Evolutionary conservation across 2,797 vertebrate genomes (phyloP).

Genomic region (Florisuga fusca): DNA sequence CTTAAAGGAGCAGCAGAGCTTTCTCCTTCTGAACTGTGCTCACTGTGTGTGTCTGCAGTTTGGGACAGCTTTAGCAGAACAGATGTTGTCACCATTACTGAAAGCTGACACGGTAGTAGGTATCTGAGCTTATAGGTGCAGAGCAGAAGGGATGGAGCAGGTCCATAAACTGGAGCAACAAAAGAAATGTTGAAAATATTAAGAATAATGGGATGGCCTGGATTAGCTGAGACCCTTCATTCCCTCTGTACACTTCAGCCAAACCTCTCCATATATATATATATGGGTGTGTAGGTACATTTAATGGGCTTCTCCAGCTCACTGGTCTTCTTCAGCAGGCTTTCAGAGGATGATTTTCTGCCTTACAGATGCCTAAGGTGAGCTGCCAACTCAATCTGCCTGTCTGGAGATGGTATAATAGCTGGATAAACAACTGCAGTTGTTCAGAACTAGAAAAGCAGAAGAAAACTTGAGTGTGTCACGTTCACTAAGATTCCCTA

Average conservation of each 20-base stretch:
- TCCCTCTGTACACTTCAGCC: not conserved
- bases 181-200: not conserved
- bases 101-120: fast-evolving
- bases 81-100: fast-evolving
- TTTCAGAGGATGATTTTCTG: not conserved
- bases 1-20: not conserved
- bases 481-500: not conserved
- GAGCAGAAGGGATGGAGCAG: not conserved
- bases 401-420: fast-evolving
- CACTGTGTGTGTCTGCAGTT: not conserved
- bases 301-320: fast-evolving
- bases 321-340: not conserved
- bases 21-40: not conserved
- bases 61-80: not conserved
- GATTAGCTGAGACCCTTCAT: not conserved
- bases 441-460: not conserved
- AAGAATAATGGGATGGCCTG: not conserved
- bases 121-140: not conserved
- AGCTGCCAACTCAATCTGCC: not conserved
- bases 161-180: fast-evolving
- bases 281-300: fast-evolving
- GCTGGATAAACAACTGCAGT: not conserved
- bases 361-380: not conserved
- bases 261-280: not conserved
- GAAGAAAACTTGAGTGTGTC: not conserved